Evolutionary conservation across 2,113 vertebrate species (phyloP), one percentile per base, ranked within the genome.

Genomic region (Hippocampus mohnikei): DNA sequence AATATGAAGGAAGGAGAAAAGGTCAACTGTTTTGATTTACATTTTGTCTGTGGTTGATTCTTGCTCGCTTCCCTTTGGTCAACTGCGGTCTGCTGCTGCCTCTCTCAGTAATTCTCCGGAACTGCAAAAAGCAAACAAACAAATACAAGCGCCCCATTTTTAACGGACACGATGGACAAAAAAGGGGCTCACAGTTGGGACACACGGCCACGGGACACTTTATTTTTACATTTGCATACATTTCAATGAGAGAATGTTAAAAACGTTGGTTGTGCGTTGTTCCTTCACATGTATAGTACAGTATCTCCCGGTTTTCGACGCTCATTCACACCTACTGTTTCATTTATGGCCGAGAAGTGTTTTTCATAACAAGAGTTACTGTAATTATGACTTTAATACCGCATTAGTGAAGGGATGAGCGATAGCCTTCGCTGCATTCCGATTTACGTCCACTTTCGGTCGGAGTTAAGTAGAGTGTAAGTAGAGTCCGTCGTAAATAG

Each of bases 21-120:
- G 70, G 23, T 76, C 73, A 62, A 56, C 70, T 73, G 68, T 66
- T 83, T 56, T 46, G 62, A 68, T 65, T 62, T 66, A 66, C 65
- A 29, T 67, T 66, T 52, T 67, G 16, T 50, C 13, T 50, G 23
- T 20, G 25, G 44, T 16, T 13, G 33, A 64, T 12, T 23, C 23
- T 67, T 50, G 27, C 11, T 53, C 29, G 55, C 1, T 25, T 50
- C 25, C 13, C 15, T 70, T 21, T 33, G 10, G 42, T 25, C 21
- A 18, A 60, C 23, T 56, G 53, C 70, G 25, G 69, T 11, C 13
- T 77, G 37, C 63, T 78, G 59, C 0, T 1, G 71, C 83, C 88
- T 76, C 55, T 84, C 88, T 70, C 81, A 75, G 87, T 80, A 53
- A 1, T 0, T 21, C 0, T 0, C 9, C 18, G 55, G 72, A 72